A percentile compares a stretch with the other conserved stretches of the same genome.
Conservation (phyloP, 2,888 invertebrate species). For the Tetranychus piercei region DNA sequence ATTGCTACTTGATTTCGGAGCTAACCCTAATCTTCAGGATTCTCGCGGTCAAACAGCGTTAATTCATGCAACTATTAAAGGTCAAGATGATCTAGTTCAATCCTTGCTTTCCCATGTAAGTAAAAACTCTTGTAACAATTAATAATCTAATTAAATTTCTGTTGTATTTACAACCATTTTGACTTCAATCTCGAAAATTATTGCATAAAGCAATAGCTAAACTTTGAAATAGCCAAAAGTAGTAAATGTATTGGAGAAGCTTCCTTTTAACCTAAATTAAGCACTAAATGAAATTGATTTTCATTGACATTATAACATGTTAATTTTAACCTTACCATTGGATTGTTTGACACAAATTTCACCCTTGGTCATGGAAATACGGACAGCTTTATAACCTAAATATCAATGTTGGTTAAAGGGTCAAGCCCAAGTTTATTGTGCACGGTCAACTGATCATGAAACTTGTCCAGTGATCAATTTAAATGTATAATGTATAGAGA, state of each 20-base stretch:
- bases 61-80: neutral
- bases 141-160: neutral
- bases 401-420: neutral
- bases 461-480: neutral
- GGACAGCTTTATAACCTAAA: neutral
- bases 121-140: neutral
- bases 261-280: neutral
- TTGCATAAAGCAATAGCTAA: no score
- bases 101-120: neutral
- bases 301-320: no score
- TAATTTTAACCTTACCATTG: neutral
- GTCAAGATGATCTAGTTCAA: conserved; percentile 7
- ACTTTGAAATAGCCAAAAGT: no score
- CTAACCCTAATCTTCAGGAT: conserved; percentile 2
- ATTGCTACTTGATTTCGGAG: neutral
- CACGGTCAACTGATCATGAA: neutral
- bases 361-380: neutral
- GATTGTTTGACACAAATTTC: neutral
- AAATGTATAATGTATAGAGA: neutral
- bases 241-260: no score
- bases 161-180: no score
- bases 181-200: no score
- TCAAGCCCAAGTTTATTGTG: neutral
- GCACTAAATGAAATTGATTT: neutral
- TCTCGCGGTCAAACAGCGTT: neutral